These are phyloP conservation scores for Ophion slaviceki DNA, from an alignment of 2,888 invertebrate genomes.

Conservation along the genomic window DNA sequence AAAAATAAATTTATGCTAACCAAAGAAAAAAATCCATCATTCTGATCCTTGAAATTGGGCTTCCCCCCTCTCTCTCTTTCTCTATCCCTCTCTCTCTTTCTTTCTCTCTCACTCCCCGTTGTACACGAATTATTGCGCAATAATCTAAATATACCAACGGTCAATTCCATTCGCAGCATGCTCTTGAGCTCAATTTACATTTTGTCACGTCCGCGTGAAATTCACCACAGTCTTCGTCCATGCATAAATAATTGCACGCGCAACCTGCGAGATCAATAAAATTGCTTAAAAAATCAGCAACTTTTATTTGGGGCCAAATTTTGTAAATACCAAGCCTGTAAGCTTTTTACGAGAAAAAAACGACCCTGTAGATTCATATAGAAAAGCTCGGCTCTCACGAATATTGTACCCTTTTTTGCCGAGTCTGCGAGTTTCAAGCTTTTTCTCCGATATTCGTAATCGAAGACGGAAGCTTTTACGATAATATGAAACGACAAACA, in stretches of 20 bases:
- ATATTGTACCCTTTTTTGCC: background rate
- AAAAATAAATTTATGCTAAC: no score
- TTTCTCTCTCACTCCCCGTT: background rate
- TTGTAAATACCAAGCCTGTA: background rate
- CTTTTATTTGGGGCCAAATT: background rate
- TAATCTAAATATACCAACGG: background rate
- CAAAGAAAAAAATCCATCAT: no score
- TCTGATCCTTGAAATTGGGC: no score
- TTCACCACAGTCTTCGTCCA: background rate
- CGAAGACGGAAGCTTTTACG: background rate
- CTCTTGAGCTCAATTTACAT: background rate
- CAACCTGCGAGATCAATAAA: background rate
- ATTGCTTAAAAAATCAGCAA: background rate
- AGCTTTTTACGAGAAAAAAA: background rate
- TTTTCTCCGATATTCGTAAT: constrained; percentile 4
- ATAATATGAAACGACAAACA: background rate
- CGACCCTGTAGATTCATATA: background rate
- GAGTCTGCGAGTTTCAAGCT: background rate
- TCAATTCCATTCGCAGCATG: background rate
- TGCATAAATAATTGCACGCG: background rate
- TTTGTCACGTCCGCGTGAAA: background rate
- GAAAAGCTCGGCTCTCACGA: background rate
- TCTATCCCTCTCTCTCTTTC: background rate
- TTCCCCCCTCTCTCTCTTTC: no score
- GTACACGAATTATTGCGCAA: background rate